Evolutionary conservation across 2,797 vertebrate species (phyloP).

Genomic region (Poecilia picta): DNA sequence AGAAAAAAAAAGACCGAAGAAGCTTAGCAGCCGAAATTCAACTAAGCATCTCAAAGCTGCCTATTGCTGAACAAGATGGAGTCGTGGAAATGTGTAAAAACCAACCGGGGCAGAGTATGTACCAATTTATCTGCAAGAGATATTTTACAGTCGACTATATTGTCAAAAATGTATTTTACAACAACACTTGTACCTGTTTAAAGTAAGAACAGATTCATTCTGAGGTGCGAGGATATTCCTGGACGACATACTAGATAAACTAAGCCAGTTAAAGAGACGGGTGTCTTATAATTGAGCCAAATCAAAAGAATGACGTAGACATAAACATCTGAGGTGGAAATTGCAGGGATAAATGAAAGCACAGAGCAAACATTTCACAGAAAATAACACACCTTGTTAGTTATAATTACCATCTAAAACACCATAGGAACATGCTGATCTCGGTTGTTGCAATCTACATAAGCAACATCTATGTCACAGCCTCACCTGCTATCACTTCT

Average conservation of each 20-base stretch:
- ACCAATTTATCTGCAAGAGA: background rate
- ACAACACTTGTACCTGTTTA: background rate
- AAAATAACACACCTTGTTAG: background rate
- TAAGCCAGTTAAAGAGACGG: background rate
- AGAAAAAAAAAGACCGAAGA: too few relatives aligned
- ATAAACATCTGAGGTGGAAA: slow-evolving; percentile 1
- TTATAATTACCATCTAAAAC: background rate
- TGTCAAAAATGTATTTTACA: background rate
- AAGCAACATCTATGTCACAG: slow-evolving; percentile 36
- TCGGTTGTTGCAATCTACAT: slow-evolving; percentile 23
- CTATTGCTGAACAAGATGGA: background rate
- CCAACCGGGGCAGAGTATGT: background rate
- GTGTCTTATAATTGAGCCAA: background rate
- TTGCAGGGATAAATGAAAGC: slow-evolving; percentile 1
- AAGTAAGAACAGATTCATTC: background rate
- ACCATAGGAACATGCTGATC: slow-evolving; percentile 1
- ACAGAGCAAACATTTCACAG: slow-evolving; percentile 7
- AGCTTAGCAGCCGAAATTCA: too few relatives aligned
- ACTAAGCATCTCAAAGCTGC: background rate
- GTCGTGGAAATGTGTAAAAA: background rate
- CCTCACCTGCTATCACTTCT: slow-evolving; percentile 34
- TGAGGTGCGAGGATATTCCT: background rate
- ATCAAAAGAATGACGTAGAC: background rate
- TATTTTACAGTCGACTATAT: background rate
- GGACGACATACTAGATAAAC: background rate